phyloP scores from a whole-genome alignment of 2,797 vertebrate genomes.

The Pterois miles region DNA sequence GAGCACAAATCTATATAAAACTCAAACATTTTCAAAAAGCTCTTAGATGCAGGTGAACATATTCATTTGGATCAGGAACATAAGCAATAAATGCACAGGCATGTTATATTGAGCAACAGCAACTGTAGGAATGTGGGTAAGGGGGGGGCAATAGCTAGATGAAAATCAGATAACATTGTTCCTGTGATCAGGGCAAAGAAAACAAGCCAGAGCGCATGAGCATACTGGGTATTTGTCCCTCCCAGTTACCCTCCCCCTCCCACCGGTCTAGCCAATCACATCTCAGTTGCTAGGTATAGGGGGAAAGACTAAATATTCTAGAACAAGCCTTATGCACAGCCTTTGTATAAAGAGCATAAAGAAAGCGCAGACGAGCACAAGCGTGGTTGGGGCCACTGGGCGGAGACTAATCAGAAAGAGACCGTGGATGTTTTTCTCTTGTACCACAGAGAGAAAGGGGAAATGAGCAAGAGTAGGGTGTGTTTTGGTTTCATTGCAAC shows the following conservation, averaged over 20 bases:
- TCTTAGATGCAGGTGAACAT: neutral
- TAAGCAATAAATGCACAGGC: neutral
- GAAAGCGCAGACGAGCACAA: slow-evolving; percentile 68
- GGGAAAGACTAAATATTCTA: slow-evolving; percentile 51
- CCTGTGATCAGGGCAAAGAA: slow-evolving; percentile 67
- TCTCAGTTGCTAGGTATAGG: slow-evolving; percentile 83
- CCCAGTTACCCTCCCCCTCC: slow-evolving; percentile 67
- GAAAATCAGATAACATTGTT: slow-evolving; percentile 75
- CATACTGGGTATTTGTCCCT: slow-evolving; percentile 46
- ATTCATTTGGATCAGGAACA: neutral
- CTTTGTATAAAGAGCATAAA: slow-evolving; percentile 76
- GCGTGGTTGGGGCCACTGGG: slow-evolving; percentile 53
- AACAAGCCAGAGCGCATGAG: slow-evolving; percentile 77
- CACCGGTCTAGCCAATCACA: slow-evolving; percentile 76
- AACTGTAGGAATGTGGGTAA: slow-evolving; percentile 43
- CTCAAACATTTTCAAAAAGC: neutral
- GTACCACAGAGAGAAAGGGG: slow-evolving; percentile 42
- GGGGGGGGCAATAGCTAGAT: slow-evolving; percentile 25
- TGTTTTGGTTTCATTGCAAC: slow-evolving; percentile 28
- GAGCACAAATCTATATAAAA: neutral
- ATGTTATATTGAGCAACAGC: slow-evolving; percentile 19
- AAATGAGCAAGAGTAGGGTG: slow-evolving; percentile 21
- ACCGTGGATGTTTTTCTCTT: slow-evolving; percentile 47
- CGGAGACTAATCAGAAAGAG: slow-evolving; percentile 46
- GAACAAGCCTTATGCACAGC: slow-evolving; percentile 68